These are phyloP conservation scores for Scaptomyza pallida DNA, from an alignment of 1,140 invertebrate genomes.

Conservation along the genomic window DNA sequence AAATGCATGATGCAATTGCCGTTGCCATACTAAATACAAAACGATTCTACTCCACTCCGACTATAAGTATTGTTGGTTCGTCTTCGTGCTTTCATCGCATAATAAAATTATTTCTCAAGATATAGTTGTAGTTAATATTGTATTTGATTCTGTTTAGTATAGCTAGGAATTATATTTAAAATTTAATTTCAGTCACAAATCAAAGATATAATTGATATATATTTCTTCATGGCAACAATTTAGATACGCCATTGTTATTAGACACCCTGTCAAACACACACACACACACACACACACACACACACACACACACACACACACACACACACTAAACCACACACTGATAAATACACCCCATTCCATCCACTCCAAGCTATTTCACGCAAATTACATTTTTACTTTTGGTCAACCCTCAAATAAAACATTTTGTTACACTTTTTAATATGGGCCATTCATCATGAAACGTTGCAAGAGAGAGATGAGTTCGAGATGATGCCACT, in stretches of 20 bases:
- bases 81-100: too few species aligned
- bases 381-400: constrained; percentile 71
- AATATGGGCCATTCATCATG: constrained; percentile 71
- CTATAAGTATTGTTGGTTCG: too few species aligned
- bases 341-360: background rate
- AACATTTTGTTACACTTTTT: constrained; percentile 53
- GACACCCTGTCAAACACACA: constrained; percentile 2
- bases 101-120: too few species aligned
- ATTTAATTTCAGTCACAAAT: too few species aligned
- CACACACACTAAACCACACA: constrained; percentile 1
- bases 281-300: too few species aligned
- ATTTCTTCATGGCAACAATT: background rate
- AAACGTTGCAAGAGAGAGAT: background rate
- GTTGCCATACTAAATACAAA: background rate
- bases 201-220: background rate
- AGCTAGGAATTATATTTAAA: too few species aligned
- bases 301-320: background rate
- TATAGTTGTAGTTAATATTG: too few species aligned
- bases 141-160: too few species aligned
- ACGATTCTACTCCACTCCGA: too few species aligned
- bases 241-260: background rate
- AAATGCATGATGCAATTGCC: constrained; percentile 26
- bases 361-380: constrained; percentile 56
- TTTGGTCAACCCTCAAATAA: background rate
- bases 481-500: constrained; percentile 48